These are phyloP conservation scores for Drosophila nikananu DNA, from an alignment of 1,140 invertebrate genomes.

Conservation along the genomic window DNA sequence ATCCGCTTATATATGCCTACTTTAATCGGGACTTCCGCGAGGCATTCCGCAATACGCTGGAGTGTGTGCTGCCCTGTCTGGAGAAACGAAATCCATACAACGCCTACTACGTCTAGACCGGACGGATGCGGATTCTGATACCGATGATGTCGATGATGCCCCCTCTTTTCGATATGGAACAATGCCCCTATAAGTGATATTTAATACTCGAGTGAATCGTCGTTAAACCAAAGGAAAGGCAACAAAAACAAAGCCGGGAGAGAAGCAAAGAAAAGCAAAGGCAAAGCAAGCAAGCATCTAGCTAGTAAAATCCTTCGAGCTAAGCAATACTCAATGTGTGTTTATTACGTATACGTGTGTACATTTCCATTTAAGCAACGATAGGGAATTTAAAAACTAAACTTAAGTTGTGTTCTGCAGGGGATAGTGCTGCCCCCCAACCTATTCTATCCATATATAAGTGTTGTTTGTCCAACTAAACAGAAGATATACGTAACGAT, in stretches of 20 bases:
- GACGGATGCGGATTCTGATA: constrained; percentile 14
- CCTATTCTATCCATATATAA: constrained; percentile 54
- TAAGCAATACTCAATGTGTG: constrained; percentile 78
- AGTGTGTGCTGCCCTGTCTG: constrained; percentile 92
- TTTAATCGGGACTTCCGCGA: constrained; percentile 99
- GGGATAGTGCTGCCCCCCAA: constrained; percentile 35
- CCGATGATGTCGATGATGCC: neutral
- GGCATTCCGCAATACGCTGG: constrained; percentile 97
- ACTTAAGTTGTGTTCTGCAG: constrained; percentile 47
- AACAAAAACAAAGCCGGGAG: constrained; percentile 10
- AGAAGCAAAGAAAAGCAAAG: constrained; percentile 10
- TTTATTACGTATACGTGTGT: constrained; percentile 66
- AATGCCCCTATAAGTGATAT: constrained; percentile 66
- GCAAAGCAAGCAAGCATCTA: constrained; percentile 35
- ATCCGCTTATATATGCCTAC: constrained; percentile 98
- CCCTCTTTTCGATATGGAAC: constrained; percentile 30
- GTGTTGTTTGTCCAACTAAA: constrained; percentile 52
- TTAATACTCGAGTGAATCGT: constrained; percentile 57
- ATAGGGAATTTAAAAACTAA: constrained; percentile 57
- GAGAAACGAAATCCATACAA: constrained; percentile 85
- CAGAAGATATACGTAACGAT: constrained; percentile 56
- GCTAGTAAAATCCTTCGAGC: constrained; percentile 59
- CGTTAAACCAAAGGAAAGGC: constrained; percentile 31
- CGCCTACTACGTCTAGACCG: constrained; percentile 86
- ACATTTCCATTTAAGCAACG: constrained; percentile 55